phyloP scores from a whole-genome alignment of 2,888 invertebrate genomes.

The Furcula furcula region DNA sequence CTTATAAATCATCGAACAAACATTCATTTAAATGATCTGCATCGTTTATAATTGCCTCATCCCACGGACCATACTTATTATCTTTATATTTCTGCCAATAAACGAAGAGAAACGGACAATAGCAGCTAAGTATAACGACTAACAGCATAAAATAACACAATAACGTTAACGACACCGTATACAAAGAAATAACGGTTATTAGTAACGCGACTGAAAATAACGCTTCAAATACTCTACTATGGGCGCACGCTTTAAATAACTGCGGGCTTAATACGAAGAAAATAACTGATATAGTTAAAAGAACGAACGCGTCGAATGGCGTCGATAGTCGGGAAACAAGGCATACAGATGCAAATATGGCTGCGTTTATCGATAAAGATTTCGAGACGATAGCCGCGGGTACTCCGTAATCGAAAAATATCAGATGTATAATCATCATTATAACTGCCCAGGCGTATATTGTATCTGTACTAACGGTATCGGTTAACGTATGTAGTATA shows the following conservation, averaged over 20 bases:
- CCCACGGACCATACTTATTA: slow-evolving; percentile 99
- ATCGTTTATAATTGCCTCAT: slow-evolving; percentile 92
- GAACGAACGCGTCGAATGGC: slow-evolving; percentile 92
- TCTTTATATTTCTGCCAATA: slow-evolving; percentile 90
- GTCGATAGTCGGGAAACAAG: slow-evolving; percentile 94
- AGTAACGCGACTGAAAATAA: slow-evolving; percentile 74
- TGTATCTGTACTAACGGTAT: slow-evolving; percentile 98
- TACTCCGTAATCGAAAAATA: slow-evolving; percentile 96
- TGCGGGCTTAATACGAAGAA: slow-evolving; percentile 95
- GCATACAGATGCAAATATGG: slow-evolving; percentile 97
- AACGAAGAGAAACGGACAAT: slow-evolving; percentile 89
- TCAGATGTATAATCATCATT: slow-evolving; percentile 93
- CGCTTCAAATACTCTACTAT: slow-evolving; percentile 78
- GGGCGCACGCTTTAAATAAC: slow-evolving; percentile 84
- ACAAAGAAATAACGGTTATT: slow-evolving; percentile 76
- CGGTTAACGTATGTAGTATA: slow-evolving; percentile 95
- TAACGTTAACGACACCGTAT: slow-evolving; percentile 79
- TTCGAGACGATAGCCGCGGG: slow-evolving; percentile 94
- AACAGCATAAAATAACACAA: slow-evolving; percentile 83
- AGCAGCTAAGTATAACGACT: slow-evolving; percentile 84
- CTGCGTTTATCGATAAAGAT: slow-evolving; percentile 95
- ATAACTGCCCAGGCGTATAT: slow-evolving; percentile 96
- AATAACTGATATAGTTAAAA: slow-evolving; percentile 94
- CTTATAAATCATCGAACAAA: slow-evolving; percentile 18
- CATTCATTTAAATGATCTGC: slow-evolving; percentile 76